Evolutionary conservation across 1,140 invertebrate genomes (phyloP), one percentile per base, ranked within the genome.

Genomic region (Maconellicoccus hirsutus): DNA sequence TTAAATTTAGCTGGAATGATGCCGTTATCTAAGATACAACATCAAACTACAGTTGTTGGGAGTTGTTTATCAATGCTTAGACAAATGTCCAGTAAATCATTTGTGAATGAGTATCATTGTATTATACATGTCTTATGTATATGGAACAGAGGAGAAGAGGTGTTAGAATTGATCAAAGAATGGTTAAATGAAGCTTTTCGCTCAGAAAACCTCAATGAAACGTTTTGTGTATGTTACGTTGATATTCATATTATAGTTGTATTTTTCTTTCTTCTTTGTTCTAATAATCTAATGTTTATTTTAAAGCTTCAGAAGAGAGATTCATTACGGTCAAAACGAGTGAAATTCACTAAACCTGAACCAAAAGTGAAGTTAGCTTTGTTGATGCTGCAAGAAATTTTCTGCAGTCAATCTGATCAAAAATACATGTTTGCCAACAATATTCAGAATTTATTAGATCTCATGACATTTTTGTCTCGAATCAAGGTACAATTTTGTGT

Each of bases 181-280:
- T 75, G 73, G 73, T 69, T 75, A 2, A 71, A 75, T 59, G 72
- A 73, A 33, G 74, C 69, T 1, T 74, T 75, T 29, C 33, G 73
- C 12, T 66, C 61, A 16, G 39, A 74, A 42, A 59, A 71, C 0
- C 73, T 75, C n/a, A 75, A 75, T 25, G 39, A 70, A 59, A 70
- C 75, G 16, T 69, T 66, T 21, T 19, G 10, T 19, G 61, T 66
- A 66, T 2, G 70, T 25, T 39, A 63, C n/a, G n/a, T n/a, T n/a
- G n/a, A n/a, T n/a, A 23, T 70, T 75, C 69, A 72, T 19, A 73
- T 74, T 61, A 52, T 38, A 29, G 71, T 38, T 72, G 73, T 71
- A 19, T 42, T 14, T 69, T 69, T 26, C 26, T 14, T 27, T 29
- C 25, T 63, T 70, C 71, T 16, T 73, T 72, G 63, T 71, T 69